Base-by-base conservation (phyloP, 2,888 invertebrate genomes). In the Trichogramma dendrolimi region DNA sequence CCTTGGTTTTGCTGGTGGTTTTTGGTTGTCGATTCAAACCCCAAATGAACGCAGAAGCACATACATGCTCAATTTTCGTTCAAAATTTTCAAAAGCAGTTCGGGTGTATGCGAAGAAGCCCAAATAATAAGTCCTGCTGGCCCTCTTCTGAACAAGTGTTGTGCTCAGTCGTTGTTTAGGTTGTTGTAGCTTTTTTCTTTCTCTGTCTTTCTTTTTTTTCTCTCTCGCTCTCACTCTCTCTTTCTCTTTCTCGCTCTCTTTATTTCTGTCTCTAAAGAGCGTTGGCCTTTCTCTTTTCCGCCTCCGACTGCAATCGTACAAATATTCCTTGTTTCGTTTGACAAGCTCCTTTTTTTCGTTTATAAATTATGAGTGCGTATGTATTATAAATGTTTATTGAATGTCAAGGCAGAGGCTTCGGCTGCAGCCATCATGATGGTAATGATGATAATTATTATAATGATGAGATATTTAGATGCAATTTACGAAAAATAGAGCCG, bases 251-350 rank as follows among this genome's bases (percentile, higher is more conserved):
- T 46, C 8, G n/a, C 51, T 43, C 42, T 38, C 27, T 7, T 50
- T 40, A 42, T 54, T 55, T 58, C 51, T 48, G 49, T 54, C 44
- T 54, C 7, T 62, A 66, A 61, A 66, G 63, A 66, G 63, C 63
- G 58, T 63, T 66, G 66, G 66, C 63, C 66, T 63, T 63, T 58
- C 66, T 63, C 58, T 63, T 55, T 49, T 61, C 62, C 58, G 63
- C 61, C 60, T 61, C 61, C 59, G 63, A 60, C 66, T 66, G 66
- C 60, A 66, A 66, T 62, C 63, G 66, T 64, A 66, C 58, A 66
- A 63, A 63, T 44, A 62, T 66, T 61, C 55, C 46, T 60, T 58
- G 66, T 61, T 53, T 39, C 60, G 47, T 60, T 58, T 62, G 48
- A 62, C 54, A 53, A n/a, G 8, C 55, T 55, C 50, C 3, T 43